These are phyloP conservation scores for Menidia menidia DNA, from an alignment of 2,797 vertebrate genomes.

Conservation along the genomic window DNA sequence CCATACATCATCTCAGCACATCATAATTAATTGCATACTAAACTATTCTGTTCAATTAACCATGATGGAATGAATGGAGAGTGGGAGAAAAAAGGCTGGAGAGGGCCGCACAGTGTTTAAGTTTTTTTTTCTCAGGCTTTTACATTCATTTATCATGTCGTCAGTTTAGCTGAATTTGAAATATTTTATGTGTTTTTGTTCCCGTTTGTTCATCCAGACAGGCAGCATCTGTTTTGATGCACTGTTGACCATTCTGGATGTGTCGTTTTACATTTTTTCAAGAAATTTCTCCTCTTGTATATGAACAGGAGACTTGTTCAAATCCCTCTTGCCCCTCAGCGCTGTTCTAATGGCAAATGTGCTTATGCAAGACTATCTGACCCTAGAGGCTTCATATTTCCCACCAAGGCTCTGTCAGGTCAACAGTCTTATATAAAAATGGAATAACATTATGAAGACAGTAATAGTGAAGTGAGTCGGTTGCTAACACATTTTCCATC, in stretches of 20 bases:
- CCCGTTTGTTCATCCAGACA: constrained; percentile 7
- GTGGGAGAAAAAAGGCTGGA: constrained; percentile 15
- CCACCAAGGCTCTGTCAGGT: constrained; percentile 73
- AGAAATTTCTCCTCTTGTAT: constrained; percentile 54
- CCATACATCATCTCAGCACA: constrained; percentile 85
- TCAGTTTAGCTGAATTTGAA: constrained; percentile 26
- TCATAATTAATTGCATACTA: constrained; percentile 87
- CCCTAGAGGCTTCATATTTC: constrained; percentile 76
- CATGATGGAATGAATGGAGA: constrained; percentile 72
- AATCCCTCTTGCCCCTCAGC: constrained; percentile 75
- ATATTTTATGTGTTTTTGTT: constrained; percentile 22
- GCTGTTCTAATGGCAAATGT: constrained; percentile 81
- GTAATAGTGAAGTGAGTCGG: constrained; percentile 71
- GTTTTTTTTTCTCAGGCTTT: constrained; percentile 50
- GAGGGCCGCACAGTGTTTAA: constrained; percentile 21
- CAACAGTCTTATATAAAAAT: constrained; percentile 75
- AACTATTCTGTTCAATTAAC: constrained; percentile 86
- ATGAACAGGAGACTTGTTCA: constrained; percentile 59
- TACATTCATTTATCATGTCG: constrained; percentile 28
- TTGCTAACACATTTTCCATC: constrained; percentile 68
- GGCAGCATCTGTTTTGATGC: constrained; percentile 24
- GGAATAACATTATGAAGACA: constrained; percentile 76
- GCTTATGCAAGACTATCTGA: constrained; percentile 79
- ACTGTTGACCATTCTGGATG: constrained; percentile 31
- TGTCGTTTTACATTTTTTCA: constrained; percentile 58